Evolutionary conservation across 2,888 invertebrate genomes (phyloP).

Genomic region (Acleris holmiana): DNA sequence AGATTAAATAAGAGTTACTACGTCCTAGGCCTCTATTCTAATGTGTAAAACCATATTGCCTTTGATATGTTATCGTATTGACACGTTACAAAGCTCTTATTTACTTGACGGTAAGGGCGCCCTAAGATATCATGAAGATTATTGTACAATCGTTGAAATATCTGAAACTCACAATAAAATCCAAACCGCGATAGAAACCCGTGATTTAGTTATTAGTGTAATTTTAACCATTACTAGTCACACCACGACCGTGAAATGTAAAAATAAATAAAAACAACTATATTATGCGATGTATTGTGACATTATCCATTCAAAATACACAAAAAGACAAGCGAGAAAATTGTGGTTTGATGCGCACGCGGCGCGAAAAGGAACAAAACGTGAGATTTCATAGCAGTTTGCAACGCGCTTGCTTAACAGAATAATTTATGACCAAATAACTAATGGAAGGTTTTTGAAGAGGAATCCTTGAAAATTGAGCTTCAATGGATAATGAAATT

Average conservation of each 20-base stretch:
- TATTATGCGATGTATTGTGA: conserved; percentile 18
- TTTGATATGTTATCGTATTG: too few species aligned
- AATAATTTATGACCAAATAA: conserved; percentile 22
- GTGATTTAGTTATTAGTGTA: too few species aligned
- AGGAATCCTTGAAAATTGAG: conserved; percentile 27
- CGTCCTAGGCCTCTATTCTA: too few species aligned
- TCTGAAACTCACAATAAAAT: too few species aligned
- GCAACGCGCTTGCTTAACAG: conserved; percentile 3
- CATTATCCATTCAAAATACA: conserved; percentile 19
- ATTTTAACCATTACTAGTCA: too few species aligned
- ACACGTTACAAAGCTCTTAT: too few species aligned
- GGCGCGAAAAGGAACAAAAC: conserved; percentile 10
- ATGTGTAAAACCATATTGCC: too few species aligned
- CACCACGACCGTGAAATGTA: background rate
- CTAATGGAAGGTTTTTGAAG: conserved; percentile 18
- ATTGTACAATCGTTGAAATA: too few species aligned
- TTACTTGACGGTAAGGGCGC: too few species aligned
- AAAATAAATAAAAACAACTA: conserved; percentile 11
- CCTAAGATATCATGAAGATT: too few species aligned
- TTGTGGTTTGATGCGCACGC: conserved; percentile 16
- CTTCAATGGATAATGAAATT: conserved; percentile 25
- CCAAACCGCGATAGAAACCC: too few species aligned
- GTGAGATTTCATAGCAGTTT: conserved; percentile 22
- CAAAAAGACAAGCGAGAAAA: conserved; percentile 13
- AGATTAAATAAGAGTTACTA: too few species aligned